Evolutionary conservation across 2,797 vertebrate genomes (phyloP).

Genomic region (Synanceia verrucosa): DNA sequence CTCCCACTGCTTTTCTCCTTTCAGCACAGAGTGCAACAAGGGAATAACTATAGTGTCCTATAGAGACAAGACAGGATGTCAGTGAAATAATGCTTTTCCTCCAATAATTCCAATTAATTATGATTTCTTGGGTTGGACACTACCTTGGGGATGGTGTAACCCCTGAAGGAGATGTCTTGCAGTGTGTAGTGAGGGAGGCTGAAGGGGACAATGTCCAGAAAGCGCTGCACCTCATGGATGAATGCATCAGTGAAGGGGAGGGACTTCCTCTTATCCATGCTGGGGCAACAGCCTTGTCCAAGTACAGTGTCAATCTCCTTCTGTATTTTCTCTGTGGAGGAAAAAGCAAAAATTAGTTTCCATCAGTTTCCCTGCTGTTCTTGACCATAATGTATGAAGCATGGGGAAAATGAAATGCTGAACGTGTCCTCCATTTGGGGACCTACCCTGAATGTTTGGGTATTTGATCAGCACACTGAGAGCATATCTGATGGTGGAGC

Average conservation of each 20-base stretch:
- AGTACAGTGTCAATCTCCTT: slow-evolving; percentile 79
- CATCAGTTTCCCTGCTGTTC: no score
- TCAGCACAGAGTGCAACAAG: slow-evolving; percentile 77
- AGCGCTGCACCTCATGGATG: slow-evolving; percentile 80
- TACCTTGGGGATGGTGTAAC: slow-evolving; percentile 30
- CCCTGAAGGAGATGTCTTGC: slow-evolving; percentile 56
- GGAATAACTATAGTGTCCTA: slow-evolving; percentile 73
- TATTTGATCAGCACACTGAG: slow-evolving; percentile 81
- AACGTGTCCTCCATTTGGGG: background rate
- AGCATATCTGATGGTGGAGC: slow-evolving; percentile 77
- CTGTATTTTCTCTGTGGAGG: slow-evolving; percentile 71
- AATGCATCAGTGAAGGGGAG: slow-evolving; percentile 84
- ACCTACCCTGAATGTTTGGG: slow-evolving; percentile 80
- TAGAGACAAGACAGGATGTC: background rate
- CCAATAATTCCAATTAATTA: background rate
- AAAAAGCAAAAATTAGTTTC: background rate
- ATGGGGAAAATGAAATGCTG: background rate
- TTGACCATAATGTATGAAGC: background rate
- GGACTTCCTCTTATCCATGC: slow-evolving; percentile 74
- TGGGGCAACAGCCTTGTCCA: slow-evolving; percentile 51
- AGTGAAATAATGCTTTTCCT: background rate
- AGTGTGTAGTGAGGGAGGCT: slow-evolving; percentile 73
- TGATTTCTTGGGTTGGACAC: background rate
- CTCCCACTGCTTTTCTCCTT: slow-evolving; percentile 68
- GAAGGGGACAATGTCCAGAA: slow-evolving; percentile 75